Conservation (phyloP, 64 coral and sea anemone genomes). For the Porites lutea region DNA sequence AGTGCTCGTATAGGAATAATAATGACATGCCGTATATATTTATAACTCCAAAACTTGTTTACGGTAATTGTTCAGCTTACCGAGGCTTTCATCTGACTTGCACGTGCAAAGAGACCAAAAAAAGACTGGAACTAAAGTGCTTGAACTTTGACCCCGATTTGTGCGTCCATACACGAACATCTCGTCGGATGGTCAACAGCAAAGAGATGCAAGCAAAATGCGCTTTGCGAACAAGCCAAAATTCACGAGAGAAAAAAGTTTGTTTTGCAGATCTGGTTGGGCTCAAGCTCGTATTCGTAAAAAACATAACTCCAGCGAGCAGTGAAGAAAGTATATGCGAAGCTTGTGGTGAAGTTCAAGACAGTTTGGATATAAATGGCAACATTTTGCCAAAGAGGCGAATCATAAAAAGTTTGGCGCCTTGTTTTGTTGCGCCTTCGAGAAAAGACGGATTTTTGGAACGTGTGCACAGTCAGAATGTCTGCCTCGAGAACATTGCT, state of each 20-base stretch:
- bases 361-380: constrained; percentile 4
- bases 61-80: too few relatives aligned
- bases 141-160: too few relatives aligned
- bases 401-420: background rate
- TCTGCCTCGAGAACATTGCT: constrained; percentile 62
- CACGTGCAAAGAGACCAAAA: too few relatives aligned
- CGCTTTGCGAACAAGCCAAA: background rate
- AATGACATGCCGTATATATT: too few relatives aligned
- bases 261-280: constrained; percentile 58
- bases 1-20: too few relatives aligned
- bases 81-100: too few relatives aligned
- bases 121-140: too few relatives aligned
- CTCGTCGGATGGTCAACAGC: too few relatives aligned
- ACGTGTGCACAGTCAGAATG: constrained; percentile 63
- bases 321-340: constrained; percentile 49
- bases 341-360: background rate
- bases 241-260: constrained; percentile 18
- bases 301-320: constrained; percentile 62
- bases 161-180: background rate
- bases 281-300: constrained; percentile 38
- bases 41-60: too few relatives aligned
- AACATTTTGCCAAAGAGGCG: background rate
- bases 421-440: constrained; percentile 36
- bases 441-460: constrained; percentile 39
- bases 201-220: background rate